Percentiles rank a stretch among this genome's conserved stretches.
Evolutionary conservation across 2,113 vertebrate species (phyloP).

Genomic region (Garra rufa): DNA sequence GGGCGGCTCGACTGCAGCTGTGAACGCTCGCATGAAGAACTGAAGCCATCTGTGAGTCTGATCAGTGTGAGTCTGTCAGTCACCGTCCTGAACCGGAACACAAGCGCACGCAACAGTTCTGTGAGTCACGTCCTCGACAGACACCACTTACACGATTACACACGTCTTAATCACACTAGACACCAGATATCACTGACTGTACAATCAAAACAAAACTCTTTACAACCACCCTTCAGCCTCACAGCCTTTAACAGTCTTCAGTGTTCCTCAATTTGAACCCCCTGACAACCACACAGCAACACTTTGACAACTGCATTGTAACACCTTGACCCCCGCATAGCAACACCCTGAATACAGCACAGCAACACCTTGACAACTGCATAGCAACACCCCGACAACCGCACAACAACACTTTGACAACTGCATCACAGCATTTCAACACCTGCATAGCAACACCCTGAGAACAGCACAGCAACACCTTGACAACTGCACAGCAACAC

Average conservation of each 20-base stretch:
- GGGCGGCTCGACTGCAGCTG: constrained; percentile 2
- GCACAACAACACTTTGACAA: no score
- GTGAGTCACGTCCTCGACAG: not conserved
- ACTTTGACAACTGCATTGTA: not conserved
- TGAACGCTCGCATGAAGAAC: not conserved
- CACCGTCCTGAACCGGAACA: not conserved
- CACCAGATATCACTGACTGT: not conserved
- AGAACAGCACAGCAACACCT: no score
- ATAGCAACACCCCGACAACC: no score
- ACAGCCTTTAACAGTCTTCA: not conserved
- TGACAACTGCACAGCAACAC: no score
- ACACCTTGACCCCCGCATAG: no score
- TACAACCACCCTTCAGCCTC: not conserved
- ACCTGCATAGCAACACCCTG: no score
- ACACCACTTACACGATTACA: no score
- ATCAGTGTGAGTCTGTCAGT: constrained; percentile 6
- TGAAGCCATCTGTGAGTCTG: not conserved
- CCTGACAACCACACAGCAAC: not conserved
- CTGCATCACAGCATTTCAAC: no score
- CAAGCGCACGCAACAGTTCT: not conserved
- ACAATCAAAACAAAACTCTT: not conserved
- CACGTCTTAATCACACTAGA: not conserved
- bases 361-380: no score
- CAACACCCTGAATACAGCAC: no score
- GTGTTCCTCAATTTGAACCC: not conserved